Evolutionary conservation across 2,888 invertebrate species (phyloP).

Genomic region (Helleia helle): DNA sequence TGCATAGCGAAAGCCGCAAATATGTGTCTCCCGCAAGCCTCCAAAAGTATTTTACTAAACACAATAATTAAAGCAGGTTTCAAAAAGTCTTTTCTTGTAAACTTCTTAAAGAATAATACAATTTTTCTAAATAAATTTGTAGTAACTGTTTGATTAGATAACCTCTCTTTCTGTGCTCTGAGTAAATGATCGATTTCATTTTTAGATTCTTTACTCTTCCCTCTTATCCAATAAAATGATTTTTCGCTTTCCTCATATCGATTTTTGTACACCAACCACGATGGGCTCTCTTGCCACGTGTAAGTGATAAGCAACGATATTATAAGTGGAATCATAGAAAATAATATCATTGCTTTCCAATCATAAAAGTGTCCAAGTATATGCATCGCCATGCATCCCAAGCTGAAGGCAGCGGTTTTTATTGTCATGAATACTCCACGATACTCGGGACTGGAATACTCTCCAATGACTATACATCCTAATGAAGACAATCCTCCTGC

Average conservation of each 20-base stretch:
- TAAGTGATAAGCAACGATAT: slow-evolving; percentile 35
- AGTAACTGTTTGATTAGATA: slow-evolving; percentile 3
- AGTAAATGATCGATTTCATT: slow-evolving; percentile 35
- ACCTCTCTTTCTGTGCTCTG: slow-evolving; percentile 30
- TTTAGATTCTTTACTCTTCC: slow-evolving; percentile 27
- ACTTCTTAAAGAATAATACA: slow-evolving; percentile 29
- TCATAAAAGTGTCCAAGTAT: slow-evolving; percentile 28
- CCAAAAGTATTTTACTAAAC: slow-evolving; percentile 31
- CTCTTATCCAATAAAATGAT: slow-evolving; percentile 67
- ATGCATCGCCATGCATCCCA: slow-evolving; percentile 36
- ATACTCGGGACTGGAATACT: slow-evolving; percentile 38
- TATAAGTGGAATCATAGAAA: slow-evolving; percentile 29
- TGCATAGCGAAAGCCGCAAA: slow-evolving; percentile 45
- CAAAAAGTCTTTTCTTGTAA: slow-evolving; percentile 34
- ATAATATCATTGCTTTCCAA: slow-evolving; percentile 36
- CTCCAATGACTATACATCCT: slow-evolving; percentile 43
- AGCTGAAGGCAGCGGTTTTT: slow-evolving; percentile 35
- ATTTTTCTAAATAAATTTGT: neutral
- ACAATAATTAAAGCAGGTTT: slow-evolving; percentile 36
- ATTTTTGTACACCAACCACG: slow-evolving; percentile 71
- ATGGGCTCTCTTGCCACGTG: slow-evolving; percentile 74
- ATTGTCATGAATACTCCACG: slow-evolving; percentile 44
- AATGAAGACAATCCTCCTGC: slow-evolving; percentile 31
- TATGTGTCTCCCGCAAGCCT: slow-evolving; percentile 38
- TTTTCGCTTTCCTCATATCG: slow-evolving; percentile 57